phyloP scores from a whole-genome alignment of 2,113 vertebrate species.

The Eudyptes chrysolophus region DNA sequence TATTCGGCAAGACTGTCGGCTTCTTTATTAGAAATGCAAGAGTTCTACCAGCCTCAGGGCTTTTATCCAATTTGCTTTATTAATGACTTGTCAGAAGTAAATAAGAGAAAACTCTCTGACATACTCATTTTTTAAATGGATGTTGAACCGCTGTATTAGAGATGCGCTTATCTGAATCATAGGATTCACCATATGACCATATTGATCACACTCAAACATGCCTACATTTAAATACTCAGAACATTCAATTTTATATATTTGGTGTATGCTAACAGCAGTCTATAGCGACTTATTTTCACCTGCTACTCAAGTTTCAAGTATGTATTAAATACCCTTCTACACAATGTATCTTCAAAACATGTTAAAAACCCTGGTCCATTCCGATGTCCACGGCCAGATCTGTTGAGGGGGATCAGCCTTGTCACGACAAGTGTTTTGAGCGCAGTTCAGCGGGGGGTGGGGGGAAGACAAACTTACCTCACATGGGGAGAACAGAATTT shows the following conservation, averaged over 20 bases:
- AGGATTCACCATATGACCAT: neutral
- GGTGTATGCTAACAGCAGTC: neutral
- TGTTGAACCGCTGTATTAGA: conserved; percentile 3
- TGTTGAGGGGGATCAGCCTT: neutral
- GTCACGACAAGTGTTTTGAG: neutral
- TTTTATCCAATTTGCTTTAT: conserved; percentile 51
- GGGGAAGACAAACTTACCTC: neutral
- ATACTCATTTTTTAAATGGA: neutral
- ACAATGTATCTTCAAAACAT: neutral
- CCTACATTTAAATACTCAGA: neutral
- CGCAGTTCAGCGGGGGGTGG: neutral
- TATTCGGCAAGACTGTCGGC: neutral
- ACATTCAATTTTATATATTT: neutral
- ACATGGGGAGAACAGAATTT: neutral
- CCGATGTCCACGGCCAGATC: neutral
- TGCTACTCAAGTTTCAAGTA: neutral
- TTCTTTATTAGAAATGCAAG: conserved; percentile 25
- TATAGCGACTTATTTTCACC: neutral
- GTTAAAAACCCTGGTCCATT: neutral
- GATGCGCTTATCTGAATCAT: neutral
- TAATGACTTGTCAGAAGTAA: conserved; percentile 57
- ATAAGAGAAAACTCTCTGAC: conserved; percentile 20
- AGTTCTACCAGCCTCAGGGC: conserved; percentile 14
- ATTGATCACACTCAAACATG: neutral
- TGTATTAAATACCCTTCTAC: neutral